Evolutionary conservation across 2,888 invertebrate species (phyloP).

Genomic region (Caenorhabditis sulstoni): DNA sequence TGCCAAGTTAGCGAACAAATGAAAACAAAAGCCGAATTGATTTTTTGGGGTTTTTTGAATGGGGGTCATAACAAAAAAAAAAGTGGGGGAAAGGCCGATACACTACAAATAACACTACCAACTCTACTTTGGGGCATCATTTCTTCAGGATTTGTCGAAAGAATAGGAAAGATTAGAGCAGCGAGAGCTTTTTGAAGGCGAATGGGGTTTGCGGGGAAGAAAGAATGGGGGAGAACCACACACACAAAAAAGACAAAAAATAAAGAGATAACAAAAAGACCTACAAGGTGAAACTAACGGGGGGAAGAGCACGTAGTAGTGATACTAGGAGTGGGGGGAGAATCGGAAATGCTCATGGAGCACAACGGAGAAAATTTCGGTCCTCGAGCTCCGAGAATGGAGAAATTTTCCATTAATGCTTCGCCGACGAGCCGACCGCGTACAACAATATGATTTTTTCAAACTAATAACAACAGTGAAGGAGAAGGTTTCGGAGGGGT

Average conservation of each 20-base stretch:
- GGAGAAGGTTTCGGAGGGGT: background rate
- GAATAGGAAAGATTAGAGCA: background rate
- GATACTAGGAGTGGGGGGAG: background rate
- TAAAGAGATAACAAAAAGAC: slow-evolving; percentile 55
- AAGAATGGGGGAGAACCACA: slow-evolving; percentile 4
- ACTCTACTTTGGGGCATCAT: slow-evolving; percentile 10
- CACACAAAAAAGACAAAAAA: slow-evolving; percentile 16
- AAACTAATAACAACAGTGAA: slow-evolving; percentile 58
- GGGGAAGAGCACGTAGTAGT: background rate
- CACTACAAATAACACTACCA: slow-evolving; percentile 19
- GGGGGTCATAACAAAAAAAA: background rate
- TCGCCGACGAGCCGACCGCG: background rate
- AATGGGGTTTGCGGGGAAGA: background rate
- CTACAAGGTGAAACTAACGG: slow-evolving; percentile 53
- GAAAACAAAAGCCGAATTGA: slow-evolving; percentile 27
- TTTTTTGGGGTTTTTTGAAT: background rate
- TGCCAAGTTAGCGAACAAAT: slow-evolving; percentile 38
- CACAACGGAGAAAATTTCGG: background rate
- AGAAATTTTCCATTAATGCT: too few relatives aligned
- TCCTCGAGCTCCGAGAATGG: too few relatives aligned
- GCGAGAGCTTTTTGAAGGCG: background rate
- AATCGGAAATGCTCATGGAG: slow-evolving; percentile 13
- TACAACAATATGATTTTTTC: slow-evolving; percentile 52
- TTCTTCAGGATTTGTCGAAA: background rate
- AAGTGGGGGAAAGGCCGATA: background rate